Evolutionary conservation across 2,797 vertebrate genomes (phyloP), one percentile per base, ranked within the genome.

Genomic region (Hippocampus kuda): DNA sequence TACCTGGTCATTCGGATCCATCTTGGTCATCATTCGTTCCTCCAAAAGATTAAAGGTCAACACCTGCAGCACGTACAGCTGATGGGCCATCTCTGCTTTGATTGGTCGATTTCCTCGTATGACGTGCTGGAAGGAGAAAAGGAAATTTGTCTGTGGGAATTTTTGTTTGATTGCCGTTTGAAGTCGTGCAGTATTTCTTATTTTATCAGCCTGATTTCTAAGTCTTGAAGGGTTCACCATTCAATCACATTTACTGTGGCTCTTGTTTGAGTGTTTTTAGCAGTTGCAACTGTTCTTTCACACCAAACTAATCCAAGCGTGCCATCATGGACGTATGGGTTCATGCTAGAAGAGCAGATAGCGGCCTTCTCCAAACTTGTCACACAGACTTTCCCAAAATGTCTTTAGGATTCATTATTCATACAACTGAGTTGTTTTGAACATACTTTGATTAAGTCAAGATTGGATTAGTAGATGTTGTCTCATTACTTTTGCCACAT

Each of bases 21-120:
- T 98, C 90, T 98, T 99, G 71, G 96, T 98, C 97, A 99, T 98
- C 96, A 99, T 99, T 67, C 97, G 90, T 84, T 98, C 96, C 84
- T 99, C 97, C 80, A 98, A 86, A 57, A 99, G 96, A 84, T 98
- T 99, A 83, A 99, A 98, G 66, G 95, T 98, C 86, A 99, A 74
- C 49, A 98, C 96, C 85, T 99, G 97, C 15, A 99, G 91, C 81
- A 99, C 97, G 0, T 99, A 99, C 0, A 99, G 90, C 88, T 99
- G 97, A 86, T 99, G 97, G 2, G 97, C 97, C 97, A 99, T 99
- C 85, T 99, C 96, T 0, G 97, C 95, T 91, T 99, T 98, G 83
- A 99, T 97, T 3, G 96, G 95, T 44, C 95, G 94, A 81, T 98
- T 98, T 75, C 96, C 96, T 79, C 96, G 91, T 71, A 99, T 98